Conservation (phyloP, 2,113 vertebrate genomes). For the Ranitomeya variabilis region DNA sequence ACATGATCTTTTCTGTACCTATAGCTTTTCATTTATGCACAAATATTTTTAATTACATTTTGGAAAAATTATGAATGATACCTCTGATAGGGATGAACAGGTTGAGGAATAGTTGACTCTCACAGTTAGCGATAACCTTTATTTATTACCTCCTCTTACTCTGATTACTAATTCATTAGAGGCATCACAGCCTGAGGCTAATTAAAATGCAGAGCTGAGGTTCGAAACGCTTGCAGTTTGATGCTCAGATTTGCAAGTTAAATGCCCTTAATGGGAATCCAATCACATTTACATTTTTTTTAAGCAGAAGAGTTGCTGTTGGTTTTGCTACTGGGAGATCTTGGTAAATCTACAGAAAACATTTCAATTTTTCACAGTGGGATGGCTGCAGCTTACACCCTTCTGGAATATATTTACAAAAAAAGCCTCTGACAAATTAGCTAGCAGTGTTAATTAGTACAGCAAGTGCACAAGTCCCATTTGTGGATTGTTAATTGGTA, state of each 20-base stretch:
- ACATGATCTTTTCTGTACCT: too few species aligned
- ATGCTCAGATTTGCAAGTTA: conserved; percentile 59
- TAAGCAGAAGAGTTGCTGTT: conserved; percentile 56
- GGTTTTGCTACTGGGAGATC: conserved; percentile 57
- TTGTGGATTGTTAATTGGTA: conserved; percentile 45
- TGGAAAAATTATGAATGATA: too few species aligned
- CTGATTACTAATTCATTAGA: conserved; percentile 58
- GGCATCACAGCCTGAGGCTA: conserved; percentile 56
- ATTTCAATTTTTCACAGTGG: conserved; percentile 57
- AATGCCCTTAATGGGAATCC: conserved; percentile 58
- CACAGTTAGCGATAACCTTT: conserved; percentile 49
- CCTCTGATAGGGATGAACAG: background rate
- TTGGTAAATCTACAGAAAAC: conserved; percentile 58
- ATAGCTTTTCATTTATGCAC: too few species aligned
- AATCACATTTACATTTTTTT: conserved; percentile 60
- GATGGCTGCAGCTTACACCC: conserved; percentile 59
- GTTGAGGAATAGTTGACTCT: conserved; percentile 28
- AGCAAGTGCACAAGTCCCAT: conserved; percentile 60
- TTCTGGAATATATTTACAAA: conserved; percentile 58
- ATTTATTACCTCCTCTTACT: conserved; percentile 56
- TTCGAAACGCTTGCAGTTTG: conserved; percentile 38
- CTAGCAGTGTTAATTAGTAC: conserved; percentile 68
- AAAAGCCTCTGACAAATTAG: conserved; percentile 66
- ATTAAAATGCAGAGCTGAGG: conserved; percentile 52
- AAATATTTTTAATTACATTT: too few species aligned